These are phyloP conservation scores for Drosophila multiciliata DNA, from an alignment of 2,888 invertebrate species.

Conservation along the genomic window DNA sequence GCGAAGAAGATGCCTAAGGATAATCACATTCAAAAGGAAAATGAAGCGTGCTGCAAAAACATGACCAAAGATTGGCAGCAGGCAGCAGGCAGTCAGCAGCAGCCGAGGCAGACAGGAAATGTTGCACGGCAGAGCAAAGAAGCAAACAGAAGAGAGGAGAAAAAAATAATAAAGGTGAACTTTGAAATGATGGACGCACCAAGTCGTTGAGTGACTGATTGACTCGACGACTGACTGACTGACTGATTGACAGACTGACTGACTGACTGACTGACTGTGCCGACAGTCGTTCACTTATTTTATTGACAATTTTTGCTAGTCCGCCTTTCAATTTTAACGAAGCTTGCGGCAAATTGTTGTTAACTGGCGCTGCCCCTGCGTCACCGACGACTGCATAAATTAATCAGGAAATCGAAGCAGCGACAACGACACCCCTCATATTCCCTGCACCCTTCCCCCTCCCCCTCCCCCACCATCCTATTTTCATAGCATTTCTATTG, in stretches of 20 bases:
- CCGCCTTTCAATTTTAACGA: slow-evolving; percentile 72
- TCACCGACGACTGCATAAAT: slow-evolving; percentile 69
- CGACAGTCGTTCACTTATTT: slow-evolving; percentile 64
- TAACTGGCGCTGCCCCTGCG: slow-evolving; percentile 62
- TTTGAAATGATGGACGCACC: slow-evolving; percentile 72
- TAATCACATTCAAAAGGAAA: slow-evolving; percentile 79
- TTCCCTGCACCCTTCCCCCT: background rate
- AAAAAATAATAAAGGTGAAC: slow-evolving; percentile 42
- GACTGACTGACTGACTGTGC: slow-evolving; percentile 27
- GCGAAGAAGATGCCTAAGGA: slow-evolving; percentile 68
- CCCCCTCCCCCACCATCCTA: background rate
- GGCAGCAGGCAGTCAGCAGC: slow-evolving; percentile 2
- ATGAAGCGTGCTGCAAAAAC: slow-evolving; percentile 77
- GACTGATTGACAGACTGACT: slow-evolving; percentile 11
- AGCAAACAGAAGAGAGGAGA: slow-evolving; percentile 29
- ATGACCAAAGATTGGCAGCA: slow-evolving; percentile 60
- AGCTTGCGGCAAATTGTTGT: slow-evolving; percentile 80
- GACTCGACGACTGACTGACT: slow-evolving; percentile 1
- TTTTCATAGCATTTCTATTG: background rate
- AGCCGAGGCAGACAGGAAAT: slow-evolving; percentile 64
- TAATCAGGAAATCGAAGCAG: slow-evolving; percentile 79
- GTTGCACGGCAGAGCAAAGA: slow-evolving; percentile 55
- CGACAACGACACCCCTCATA: slow-evolving; percentile 16
- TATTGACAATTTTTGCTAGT: slow-evolving; percentile 74
- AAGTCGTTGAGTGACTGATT: slow-evolving; percentile 22